Percentiles rank a stretch among this genome's conserved stretches.
These are phyloP conservation scores for Fregata magnificens DNA, from an alignment of 2,113 vertebrate species.

Conservation along the genomic window DNA sequence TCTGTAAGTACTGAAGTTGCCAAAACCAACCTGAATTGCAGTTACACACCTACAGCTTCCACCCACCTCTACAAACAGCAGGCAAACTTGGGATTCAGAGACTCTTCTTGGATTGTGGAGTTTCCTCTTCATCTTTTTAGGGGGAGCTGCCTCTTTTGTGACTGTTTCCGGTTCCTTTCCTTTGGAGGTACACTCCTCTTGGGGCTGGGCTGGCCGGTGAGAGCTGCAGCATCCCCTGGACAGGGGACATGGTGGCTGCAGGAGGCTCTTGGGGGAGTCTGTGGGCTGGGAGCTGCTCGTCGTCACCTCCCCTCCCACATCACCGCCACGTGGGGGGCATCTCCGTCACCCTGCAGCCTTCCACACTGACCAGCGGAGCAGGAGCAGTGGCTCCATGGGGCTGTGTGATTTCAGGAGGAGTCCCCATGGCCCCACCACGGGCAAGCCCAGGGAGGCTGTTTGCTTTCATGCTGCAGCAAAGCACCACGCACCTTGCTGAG, in stretches of 20 bases:
- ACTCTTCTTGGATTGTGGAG: neutral
- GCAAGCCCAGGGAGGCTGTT: neutral
- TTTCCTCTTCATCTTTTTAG: neutral
- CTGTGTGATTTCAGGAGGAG: neutral
- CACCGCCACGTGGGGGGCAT: neutral
- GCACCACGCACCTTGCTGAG: neutral
- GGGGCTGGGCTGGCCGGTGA: neutral
- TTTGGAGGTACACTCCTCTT: neutral
- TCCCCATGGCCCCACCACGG: rapidly evolving
- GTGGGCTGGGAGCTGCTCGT: neutral
- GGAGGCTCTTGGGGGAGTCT: neutral
- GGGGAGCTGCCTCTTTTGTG: neutral
- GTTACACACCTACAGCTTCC: neutral
- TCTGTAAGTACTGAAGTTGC: neutral
- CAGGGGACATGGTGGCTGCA: rapidly evolving
- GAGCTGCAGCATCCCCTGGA: neutral
- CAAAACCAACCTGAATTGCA: neutral
- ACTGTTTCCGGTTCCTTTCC: neutral
- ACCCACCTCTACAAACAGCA: neutral
- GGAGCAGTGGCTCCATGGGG: neutral
- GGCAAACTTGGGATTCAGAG: neutral
- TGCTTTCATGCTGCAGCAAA: neutral
- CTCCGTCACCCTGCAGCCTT: neutral
- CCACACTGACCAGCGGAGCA: rapidly evolving
- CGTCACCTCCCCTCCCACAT: neutral